Conservation (phyloP, 2,113 vertebrate genomes). For the Illadopsis cleaveri region DNA sequence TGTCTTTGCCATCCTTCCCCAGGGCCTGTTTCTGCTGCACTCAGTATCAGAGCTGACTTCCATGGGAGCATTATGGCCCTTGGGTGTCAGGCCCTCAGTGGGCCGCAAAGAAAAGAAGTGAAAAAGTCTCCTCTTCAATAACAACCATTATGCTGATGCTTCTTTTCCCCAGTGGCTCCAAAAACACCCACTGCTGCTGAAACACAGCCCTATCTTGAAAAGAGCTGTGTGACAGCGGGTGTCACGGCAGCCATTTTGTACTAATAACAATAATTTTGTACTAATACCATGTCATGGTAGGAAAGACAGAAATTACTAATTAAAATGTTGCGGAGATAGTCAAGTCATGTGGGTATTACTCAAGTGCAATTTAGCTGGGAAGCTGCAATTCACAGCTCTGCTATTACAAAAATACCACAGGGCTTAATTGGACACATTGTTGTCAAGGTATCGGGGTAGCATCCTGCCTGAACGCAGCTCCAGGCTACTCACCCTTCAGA, state of each 20-base stretch:
- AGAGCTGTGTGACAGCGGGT: not conserved
- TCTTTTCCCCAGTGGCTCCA: not conserved
- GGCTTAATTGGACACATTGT: not conserved
- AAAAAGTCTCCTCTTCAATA: not conserved
- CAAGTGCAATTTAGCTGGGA: conserved; percentile 54
- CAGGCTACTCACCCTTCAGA: not conserved
- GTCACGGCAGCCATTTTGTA: conserved; percentile 5
- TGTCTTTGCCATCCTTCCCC: not conserved
- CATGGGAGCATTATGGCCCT: not conserved
- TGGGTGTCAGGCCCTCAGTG: not conserved
- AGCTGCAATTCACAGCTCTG: conserved; percentile 27
- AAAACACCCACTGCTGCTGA: not conserved
- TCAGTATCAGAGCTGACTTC: not conserved
- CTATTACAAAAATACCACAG: conserved; percentile 47
- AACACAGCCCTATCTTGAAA: not conserved
- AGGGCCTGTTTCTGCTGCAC: not conserved
- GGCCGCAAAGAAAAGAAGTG: not conserved
- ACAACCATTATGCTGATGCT: not conserved
- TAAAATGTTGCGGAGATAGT: conserved; percentile 53
- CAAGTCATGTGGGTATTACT: conserved; percentile 62
- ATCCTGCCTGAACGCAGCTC: not conserved
- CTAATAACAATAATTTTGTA: conserved; percentile 22
- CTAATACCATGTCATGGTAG: not conserved
- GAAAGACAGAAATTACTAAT: conserved; percentile 58
- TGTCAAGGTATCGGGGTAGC: not conserved